Evolutionary conservation across 2,888 invertebrate genomes (phyloP).

Genomic region (Sminthurides aquaticus): DNA sequence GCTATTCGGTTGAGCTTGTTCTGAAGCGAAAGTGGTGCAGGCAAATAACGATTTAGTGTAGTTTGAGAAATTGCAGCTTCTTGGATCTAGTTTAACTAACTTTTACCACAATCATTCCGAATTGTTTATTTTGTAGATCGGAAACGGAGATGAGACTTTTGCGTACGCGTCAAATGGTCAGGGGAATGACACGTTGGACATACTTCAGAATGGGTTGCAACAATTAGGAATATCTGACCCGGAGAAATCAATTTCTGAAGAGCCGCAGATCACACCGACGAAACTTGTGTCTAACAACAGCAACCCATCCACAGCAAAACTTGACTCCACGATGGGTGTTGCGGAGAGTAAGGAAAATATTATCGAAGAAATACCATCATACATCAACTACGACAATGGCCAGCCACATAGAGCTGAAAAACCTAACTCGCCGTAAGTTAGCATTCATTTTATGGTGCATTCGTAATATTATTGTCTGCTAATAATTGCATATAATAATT

Average conservation of each 20-base stretch:
- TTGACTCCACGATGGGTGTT: constrained; percentile 16
- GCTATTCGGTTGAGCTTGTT: no score
- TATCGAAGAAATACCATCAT: constrained; percentile 13
- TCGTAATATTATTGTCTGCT: no score
- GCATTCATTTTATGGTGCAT: no score
- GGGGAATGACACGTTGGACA: constrained; percentile 1
- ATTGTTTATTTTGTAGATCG: not conserved
- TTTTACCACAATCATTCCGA: no score
- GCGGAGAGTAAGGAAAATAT: constrained; percentile 21
- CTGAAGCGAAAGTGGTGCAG: no score
- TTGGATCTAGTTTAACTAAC: no score
- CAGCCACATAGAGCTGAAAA: not conserved
- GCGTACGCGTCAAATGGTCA: not conserved
- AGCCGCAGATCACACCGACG: no score
- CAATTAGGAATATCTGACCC: not conserved
- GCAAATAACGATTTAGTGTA: no score
- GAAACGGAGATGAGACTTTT: constrained; percentile 6
- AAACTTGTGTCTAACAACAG: not conserved
- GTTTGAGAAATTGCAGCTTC: no score
- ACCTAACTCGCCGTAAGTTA: constrained; percentile 2
- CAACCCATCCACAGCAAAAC: no score
- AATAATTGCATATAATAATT: no score
- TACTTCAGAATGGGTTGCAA: constrained; percentile 5
- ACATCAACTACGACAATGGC: constrained; percentile 11
- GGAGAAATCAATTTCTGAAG: not conserved